Evolutionary conservation across 2,113 vertebrate species (phyloP).

Genomic region (Hydropotes inermis): DNA sequence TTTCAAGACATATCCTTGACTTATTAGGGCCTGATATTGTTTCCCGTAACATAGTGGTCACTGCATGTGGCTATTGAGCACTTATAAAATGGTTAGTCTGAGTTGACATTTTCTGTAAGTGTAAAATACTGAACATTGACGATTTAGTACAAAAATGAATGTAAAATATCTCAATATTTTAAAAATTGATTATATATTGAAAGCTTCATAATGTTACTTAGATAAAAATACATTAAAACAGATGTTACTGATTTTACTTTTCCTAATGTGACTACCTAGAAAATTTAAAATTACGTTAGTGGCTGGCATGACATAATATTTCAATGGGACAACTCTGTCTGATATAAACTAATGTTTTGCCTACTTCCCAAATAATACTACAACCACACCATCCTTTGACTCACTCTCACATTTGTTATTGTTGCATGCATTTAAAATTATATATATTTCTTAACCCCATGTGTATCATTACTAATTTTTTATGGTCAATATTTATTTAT

Average conservation of each 20-base stretch:
- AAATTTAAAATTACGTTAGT: background rate
- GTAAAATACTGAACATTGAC: background rate
- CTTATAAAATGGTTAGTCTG: background rate
- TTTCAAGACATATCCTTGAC: background rate
- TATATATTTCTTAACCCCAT: background rate
- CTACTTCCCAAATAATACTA: background rate
- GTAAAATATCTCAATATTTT: background rate
- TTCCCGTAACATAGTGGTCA: background rate
- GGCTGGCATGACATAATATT: background rate
- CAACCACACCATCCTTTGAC: background rate
- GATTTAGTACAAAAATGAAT: background rate
- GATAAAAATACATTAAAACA: background rate
- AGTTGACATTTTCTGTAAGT: background rate
- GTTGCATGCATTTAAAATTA: background rate
- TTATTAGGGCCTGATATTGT: background rate
- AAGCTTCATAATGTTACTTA: background rate
- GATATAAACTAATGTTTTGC: background rate
- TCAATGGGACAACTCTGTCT: background rate
- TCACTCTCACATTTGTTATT: background rate
- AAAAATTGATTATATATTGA: background rate
- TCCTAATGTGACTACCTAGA: background rate
- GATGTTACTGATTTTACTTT: background rate
- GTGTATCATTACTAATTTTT: background rate
- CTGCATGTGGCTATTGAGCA: background rate
- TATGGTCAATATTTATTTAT: background rate